Evolutionary conservation across 2,797 vertebrate genomes (phyloP).

Genomic region (Sciurus vulgaris): DNA sequence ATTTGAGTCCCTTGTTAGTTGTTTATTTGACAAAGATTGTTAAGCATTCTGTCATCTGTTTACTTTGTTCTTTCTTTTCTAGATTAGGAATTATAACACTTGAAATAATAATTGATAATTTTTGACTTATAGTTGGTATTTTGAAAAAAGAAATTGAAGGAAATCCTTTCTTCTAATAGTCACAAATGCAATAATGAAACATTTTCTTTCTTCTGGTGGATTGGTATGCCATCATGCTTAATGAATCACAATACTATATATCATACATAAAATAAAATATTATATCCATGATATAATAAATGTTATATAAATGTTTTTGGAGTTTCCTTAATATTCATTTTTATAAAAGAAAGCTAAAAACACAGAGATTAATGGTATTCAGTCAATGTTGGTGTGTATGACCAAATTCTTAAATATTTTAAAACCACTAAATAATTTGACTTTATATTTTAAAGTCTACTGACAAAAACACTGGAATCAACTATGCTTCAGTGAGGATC

Average conservation of each 20-base stretch:
- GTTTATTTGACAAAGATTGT: constrained; percentile 34
- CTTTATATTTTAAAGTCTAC: constrained; percentile 14
- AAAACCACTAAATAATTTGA: not conserved
- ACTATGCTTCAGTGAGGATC: not conserved
- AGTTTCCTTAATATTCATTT: not conserved
- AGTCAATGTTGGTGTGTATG: not conserved
- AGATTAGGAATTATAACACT: not conserved
- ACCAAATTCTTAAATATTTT: not conserved
- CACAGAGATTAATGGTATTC: not conserved
- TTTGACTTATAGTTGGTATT: not conserved
- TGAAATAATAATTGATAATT: not conserved
- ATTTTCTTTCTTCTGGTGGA: not conserved
- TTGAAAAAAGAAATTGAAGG: not conserved
- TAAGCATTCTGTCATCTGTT: not conserved
- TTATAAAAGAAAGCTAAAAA: not conserved
- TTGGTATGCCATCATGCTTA: not conserved
- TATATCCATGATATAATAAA: too few relatives aligned
- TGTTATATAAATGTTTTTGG: not conserved
- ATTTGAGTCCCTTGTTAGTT: not conserved
- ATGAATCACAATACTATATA: not conserved
- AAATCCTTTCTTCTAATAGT: not conserved
- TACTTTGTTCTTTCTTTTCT: not conserved
- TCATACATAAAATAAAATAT: not conserved
- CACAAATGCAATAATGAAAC: not conserved
- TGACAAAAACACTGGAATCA: not conserved